Base-by-base conservation (phyloP, 2,888 invertebrate genomes). In the Nemurella pictetii region DNA sequence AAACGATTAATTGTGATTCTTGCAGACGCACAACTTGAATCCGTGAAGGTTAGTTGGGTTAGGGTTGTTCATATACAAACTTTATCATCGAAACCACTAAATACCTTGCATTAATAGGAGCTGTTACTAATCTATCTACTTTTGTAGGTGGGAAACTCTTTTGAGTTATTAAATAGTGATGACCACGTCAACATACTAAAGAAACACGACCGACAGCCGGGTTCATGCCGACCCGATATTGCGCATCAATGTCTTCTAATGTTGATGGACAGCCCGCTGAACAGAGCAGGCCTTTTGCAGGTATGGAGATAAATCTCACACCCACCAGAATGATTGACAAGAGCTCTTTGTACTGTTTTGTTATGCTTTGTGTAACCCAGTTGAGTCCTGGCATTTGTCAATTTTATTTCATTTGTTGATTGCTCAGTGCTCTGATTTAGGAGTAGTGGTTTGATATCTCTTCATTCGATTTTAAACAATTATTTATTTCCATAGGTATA, bases 211-310 rank as follows among this genome's bases (percentile, higher is more conserved):
- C 93, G 97, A 85, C 97, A 98, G 88, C 95, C 96, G 0, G 96
- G 97, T 0, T 93, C 95, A 0, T 98, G 97, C 89, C 93, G 99
- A 35, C 99, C 99, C 0, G 99, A 99, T 89, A 99, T 99, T 86
- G 94, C 97, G 0, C 99, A 99, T 90, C 99, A 99, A 90, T 99
- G 99, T 89, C 92, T 99, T 25, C 92, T 99, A 0, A 99, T 99
- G 98, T 92, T 99, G 81, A 95, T 99, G 92, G 99, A 99, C 90
- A 98, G 98, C 86, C 99, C 99, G 0, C 91, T 99, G 75, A 99
- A 99, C 90, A 93, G 99, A 88, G 98, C 99, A 78, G 99, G 98
- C 0, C 92, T 98, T 26, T 91, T 99, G n/a, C 99, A 99, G 93
- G 92, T 93, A 86, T 83, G 35, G 36, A n/a, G n/a, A n/a, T n/a